Evolutionary conservation across 2,888 invertebrate species (phyloP), one percentile per base, ranked within the genome.

Genomic region (Tetranychus piercei): DNA sequence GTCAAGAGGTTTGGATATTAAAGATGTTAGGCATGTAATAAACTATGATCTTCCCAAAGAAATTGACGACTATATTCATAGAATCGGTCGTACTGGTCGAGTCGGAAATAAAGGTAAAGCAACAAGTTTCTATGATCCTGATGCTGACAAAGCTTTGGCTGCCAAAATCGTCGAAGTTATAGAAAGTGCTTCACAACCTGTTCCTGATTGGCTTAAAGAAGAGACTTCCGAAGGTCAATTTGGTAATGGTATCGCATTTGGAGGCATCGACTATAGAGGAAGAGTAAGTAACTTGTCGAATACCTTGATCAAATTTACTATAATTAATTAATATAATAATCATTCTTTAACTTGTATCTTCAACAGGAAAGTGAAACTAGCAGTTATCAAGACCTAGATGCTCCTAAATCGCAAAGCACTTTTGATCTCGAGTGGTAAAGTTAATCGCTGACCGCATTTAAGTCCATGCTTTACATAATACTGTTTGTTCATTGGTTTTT

Each of bases 1-100:
- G 0, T 92, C 95, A 0, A 85, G 97, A 75, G 97, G 97, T 0
- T 84, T 96, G 1, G 90, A 95, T 81, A 94, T 95, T 45, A 88
- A 89, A 78, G 89, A 89, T 75, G 90, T 94, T 0, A 87, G 88
- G 5, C 80, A 82, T 74, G 85, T 85, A 0, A 81, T 85, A 66
- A 85, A 85, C 77, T 84, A 82, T 77, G 85, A 85, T 78, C 76
- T 85, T 64, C 85, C 85, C 0, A 79, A 80, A 74, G 80, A 81
- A 23, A 81, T 84, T 74, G 84, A 84, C 69, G 83, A 84, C 74
- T 85, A 85, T 78, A 84, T 85, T 9, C 85, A 85, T 78, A 81
- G 85, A 1, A 84, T 85, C 78, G 85, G 85, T 4, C 81, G 85
- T 43, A 85, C 85, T 0, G 85, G 85, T 6, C 81, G 85, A 5